Evolutionary conservation across 2,797 vertebrate genomes (phyloP).

Genomic region (Champsocephalus esox): DNA sequence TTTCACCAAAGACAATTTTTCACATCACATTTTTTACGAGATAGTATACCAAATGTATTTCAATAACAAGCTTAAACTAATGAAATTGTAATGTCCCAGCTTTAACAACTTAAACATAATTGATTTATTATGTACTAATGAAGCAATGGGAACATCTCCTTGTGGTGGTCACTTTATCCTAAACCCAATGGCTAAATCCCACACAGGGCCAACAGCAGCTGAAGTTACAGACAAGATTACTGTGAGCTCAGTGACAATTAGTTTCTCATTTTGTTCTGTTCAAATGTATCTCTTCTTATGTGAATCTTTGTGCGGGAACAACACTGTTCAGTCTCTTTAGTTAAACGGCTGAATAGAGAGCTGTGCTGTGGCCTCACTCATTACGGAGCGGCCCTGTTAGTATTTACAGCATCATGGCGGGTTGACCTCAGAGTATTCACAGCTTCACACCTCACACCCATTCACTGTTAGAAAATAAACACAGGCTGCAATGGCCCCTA

Average conservation of each 20-base stretch:
- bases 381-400: slow-evolving; percentile 63
- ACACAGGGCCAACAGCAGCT: slow-evolving; percentile 28
- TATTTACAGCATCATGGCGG: slow-evolving; percentile 75
- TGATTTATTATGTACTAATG: background rate
- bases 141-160: background rate
- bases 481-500: slow-evolving; percentile 51
- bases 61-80: background rate
- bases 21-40: background rate
- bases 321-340: slow-evolving; percentile 53
- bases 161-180: background rate
- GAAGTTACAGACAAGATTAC: slow-evolving; percentile 39
- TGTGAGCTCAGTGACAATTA: slow-evolving; percentile 46
- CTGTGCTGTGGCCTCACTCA: slow-evolving; percentile 65
- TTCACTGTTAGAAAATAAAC: slow-evolving; percentile 72
- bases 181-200: background rate
- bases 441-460: slow-evolving; percentile 72
- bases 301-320: slow-evolving; percentile 50
- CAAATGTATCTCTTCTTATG: slow-evolving; percentile 41
- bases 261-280: slow-evolving; percentile 43
- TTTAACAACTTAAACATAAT: slow-evolving; percentile 8
- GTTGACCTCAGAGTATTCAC: slow-evolving; percentile 73
- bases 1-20: background rate
- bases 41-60: background rate
- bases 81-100: background rate
- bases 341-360: slow-evolving; percentile 66